Evolutionary conservation across 2,113 vertebrate species (phyloP), one percentile per base, ranked within the genome.

Genomic region (Morone chrysops): DNA sequence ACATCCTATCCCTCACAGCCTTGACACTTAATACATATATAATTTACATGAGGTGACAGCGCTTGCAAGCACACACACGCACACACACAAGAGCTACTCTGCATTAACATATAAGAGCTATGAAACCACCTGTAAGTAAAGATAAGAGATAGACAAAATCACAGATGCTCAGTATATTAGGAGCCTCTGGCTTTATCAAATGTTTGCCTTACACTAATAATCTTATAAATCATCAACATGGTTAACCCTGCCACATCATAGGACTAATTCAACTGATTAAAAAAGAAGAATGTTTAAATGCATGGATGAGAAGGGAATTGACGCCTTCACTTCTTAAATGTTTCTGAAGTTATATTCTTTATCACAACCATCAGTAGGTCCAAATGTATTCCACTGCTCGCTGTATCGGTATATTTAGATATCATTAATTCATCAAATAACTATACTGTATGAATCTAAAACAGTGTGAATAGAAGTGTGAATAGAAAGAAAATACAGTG

Each of bases 21-120:
- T 50, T 83, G 85, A 82, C 86, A 85, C 57, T 82, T 92, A 50
- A 76, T 88, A 51, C 78, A 83, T 68, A 48, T 57, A 50, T 78
- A 54, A 91, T 87, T 76, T 78, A 83, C 57, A 70, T 73, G 43
- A 79, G 41, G 36, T 63, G 79, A 78, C 60, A 75, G 50, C 3
- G 0, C 45, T 50, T 14, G 38, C 60, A 25, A 18, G 62, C 43
- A 51, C 53, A 68, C 51, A 53, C 31, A 31, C 31, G 6, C 31
- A 59, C 45, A 25, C 41, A 51, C 51, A 70, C 8, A 18, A 50
- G 22, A 13, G 47, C 11, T 41, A 77, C 48, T 76, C 60, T 38
- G 53, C 72, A 73, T 77, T 61, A 16, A 67, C 54, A 67, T 78
- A 18, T 18, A 57, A 38, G 56, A 36, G 60, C 31, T 45, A 67